phyloP scores from a whole-genome alignment of 2,113 vertebrate species.

The Alces alces region DNA sequence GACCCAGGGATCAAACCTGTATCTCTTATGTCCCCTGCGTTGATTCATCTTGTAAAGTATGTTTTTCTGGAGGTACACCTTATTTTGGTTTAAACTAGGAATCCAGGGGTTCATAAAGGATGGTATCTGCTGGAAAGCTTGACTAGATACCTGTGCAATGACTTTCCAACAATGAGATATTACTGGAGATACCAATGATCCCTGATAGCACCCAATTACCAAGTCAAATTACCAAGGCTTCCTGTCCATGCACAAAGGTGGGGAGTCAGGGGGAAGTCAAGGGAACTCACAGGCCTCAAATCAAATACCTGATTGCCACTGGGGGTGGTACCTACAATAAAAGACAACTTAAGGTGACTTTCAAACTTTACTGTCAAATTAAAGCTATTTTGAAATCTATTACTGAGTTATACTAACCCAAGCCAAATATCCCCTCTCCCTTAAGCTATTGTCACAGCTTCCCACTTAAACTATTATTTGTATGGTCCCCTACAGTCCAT shows the following conservation, averaged over 20 bases:
- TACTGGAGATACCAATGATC: not conserved
- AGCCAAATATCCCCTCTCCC: not conserved
- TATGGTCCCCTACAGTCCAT: not conserved
- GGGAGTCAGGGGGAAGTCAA: not conserved
- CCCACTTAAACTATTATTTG: not conserved
- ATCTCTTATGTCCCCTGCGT: not conserved
- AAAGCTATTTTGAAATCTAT: not conserved
- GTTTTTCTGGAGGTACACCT: not conserved
- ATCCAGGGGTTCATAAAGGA: not conserved
- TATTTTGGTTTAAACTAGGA: not conserved
- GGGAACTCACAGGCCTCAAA: not conserved
- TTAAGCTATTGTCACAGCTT: not conserved
- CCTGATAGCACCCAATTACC: not conserved
- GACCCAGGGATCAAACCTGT: not conserved
- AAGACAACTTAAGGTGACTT: not conserved
- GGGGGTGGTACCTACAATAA: not conserved
- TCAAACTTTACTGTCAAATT: not conserved
- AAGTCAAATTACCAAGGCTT: not conserved
- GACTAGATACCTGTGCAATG: not conserved
- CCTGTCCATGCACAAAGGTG: not conserved
- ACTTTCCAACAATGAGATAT: not conserved
- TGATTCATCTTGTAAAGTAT: conserved; percentile 2
- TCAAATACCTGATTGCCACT: not conserved
- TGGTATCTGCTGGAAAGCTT: not conserved
- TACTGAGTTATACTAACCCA: not conserved